Evolutionary conservation across 2,888 invertebrate genomes (phyloP).

Genomic region (Cheilosia urbana): DNA sequence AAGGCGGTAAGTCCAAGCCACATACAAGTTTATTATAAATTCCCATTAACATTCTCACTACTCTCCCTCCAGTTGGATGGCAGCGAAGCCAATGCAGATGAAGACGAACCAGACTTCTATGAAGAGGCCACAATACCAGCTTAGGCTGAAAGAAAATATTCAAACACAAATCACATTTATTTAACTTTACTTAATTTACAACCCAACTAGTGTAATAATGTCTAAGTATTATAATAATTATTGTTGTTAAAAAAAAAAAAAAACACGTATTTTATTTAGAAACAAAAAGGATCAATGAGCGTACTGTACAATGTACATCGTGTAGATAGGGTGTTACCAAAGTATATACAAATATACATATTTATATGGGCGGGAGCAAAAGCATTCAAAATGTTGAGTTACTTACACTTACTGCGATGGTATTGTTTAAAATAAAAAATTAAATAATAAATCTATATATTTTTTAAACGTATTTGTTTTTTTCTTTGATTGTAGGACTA

Average conservation of each 20-base stretch:
- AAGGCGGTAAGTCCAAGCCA: slow-evolving; percentile 88
- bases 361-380: slow-evolving; percentile 60
- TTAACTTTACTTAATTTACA: slow-evolving; percentile 42
- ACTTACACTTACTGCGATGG: slow-evolving; percentile 10
- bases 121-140: slow-evolving; percentile 94
- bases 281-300: slow-evolving; percentile 48
- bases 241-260: slow-evolving; percentile 56
- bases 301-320: slow-evolving; percentile 44
- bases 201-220: slow-evolving; percentile 55
- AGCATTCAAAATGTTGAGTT: slow-evolving; percentile 31
- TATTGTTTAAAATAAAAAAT: neutral
- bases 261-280: slow-evolving; percentile 49
- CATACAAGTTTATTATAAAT: neutral
- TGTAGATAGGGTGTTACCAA: slow-evolving; percentile 68
- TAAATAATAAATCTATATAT: slow-evolving; percentile 12
- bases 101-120: slow-evolving; percentile 97
- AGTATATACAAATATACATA: slow-evolving; percentile 43
- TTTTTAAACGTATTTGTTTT: slow-evolving; percentile 38
- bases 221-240: slow-evolving; percentile 72
- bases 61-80: slow-evolving; percentile 89
- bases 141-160: slow-evolving; percentile 82
- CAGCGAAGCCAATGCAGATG: slow-evolving; percentile 91
- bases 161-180: slow-evolving; percentile 10
- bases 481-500: neutral
- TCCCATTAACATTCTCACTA: neutral